These are phyloP conservation scores for Helicoverpa assulta DNA, from an alignment of 2,888 invertebrate genomes.

Conservation along the genomic window DNA sequence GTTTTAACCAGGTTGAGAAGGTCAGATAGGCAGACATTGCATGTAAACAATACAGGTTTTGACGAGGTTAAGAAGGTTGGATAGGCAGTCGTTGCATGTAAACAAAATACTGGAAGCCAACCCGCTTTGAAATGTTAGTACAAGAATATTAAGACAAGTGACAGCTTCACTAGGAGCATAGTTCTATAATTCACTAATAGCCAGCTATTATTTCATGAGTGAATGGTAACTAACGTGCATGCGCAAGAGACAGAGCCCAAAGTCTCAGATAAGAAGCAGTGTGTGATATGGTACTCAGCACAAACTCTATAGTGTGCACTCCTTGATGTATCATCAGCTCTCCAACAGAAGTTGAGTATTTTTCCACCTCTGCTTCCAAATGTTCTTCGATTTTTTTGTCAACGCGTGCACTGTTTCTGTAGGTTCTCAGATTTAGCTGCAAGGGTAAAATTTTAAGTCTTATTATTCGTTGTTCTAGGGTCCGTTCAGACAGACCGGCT, in stretches of 20 bases:
- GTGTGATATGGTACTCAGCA: constrained; percentile 96
- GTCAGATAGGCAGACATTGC: not conserved
- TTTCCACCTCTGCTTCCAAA: constrained; percentile 54
- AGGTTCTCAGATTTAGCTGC: constrained; percentile 61
- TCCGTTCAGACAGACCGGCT: too few species aligned
- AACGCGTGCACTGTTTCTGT: constrained; percentile 40
- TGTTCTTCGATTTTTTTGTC: constrained; percentile 52
- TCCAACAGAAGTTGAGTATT: constrained; percentile 82
- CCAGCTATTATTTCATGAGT: not conserved
- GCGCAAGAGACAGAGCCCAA: constrained; percentile 97
- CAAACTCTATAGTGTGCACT: constrained; percentile 97
- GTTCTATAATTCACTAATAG: too few species aligned
- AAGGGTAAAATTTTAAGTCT: too few species aligned
- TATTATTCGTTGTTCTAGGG: too few species aligned
- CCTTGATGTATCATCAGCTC: constrained; percentile 95
- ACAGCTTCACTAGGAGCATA: too few species aligned
- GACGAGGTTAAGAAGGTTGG: not conserved
- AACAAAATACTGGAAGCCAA: too few species aligned
- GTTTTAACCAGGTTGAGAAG: not conserved
- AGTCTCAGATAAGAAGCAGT: constrained; percentile 97
- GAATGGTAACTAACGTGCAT: constrained; percentile 92
- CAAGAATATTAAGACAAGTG: too few species aligned
- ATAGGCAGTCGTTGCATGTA: too few species aligned
- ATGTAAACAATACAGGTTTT: too few species aligned
- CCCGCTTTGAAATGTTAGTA: too few species aligned